phyloP scores from a whole-genome alignment of 2,888 invertebrate genomes.

The Tetranychus piercei region DNA sequence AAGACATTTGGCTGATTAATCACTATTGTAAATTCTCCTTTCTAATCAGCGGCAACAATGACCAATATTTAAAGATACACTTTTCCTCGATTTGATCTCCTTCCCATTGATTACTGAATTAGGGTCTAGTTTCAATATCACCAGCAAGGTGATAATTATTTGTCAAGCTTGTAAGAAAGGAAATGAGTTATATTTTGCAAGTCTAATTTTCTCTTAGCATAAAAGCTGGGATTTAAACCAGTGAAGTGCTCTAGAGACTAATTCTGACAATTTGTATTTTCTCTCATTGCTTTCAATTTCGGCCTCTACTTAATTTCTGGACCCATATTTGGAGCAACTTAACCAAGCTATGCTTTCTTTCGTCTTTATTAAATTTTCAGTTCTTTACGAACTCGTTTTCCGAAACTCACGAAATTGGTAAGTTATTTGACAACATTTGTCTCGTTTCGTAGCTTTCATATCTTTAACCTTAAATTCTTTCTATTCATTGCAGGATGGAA shows the following conservation, averaged over 20 bases:
- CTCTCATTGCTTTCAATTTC: background rate
- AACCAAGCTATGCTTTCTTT: background rate
- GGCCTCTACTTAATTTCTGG: background rate
- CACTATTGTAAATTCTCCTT: too few species aligned
- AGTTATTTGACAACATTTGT: conserved; percentile 35
- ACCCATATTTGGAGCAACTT: background rate
- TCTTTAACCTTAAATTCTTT: background rate
- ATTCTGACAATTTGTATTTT: conserved; percentile 3
- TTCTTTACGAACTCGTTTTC: conserved; percentile 69
- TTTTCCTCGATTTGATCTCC: background rate
- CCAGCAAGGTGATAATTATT: background rate
- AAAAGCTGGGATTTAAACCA: background rate
- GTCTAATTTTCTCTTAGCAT: background rate
- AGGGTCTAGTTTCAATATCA: background rate
- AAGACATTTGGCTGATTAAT: too few species aligned
- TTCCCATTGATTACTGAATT: background rate
- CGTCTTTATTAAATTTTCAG: conserved; percentile 45
- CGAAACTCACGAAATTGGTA: conserved; percentile 67
- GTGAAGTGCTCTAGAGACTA: background rate
- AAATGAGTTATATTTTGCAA: background rate
- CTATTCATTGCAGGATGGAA: background rate
- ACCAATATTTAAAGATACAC: background rate
- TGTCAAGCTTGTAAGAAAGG: background rate
- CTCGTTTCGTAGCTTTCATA: too few species aligned
- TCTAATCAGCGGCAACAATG: too few species aligned